Base-by-base conservation (phyloP, 2,797 vertebrate genomes). In the Protosalanx chinensis region DNA sequence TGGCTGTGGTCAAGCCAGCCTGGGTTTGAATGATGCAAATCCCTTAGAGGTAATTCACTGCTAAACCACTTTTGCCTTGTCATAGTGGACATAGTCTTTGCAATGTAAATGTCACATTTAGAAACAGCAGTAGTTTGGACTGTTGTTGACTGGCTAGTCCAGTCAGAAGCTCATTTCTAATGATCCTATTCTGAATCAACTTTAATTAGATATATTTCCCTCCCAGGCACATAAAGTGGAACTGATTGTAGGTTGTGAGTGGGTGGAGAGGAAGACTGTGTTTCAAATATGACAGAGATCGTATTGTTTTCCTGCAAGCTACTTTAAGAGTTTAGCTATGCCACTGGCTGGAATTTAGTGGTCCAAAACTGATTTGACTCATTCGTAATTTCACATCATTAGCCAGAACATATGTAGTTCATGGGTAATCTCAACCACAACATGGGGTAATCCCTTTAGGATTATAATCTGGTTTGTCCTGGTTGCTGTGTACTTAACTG, bases 341-440 rank as follows among this genome's bases (percentile, higher is more conserved):
- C 37, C 10, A 32, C 16, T 58, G 65, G 71, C 10, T 6, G n/a
- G 59, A 20, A 71, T 76, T 82, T 72, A 81, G 71, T 71, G 66
- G 76, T 33, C 68, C 83, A 62, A 74, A 79, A 68, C 68, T 67
- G 76, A 78, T 72, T 59, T 49, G 67, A 67, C 56, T 85, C 83
- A 71, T 79, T 83, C 82, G 85, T 70, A 59, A 82, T 88, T 85
- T 86, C 65, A 41, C 84, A 82, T 90, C 70, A 90, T 90, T 91
- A 91, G 85, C 85, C 77, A 60, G 87, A 84, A 83, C 84, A 82
- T 87, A 84, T 87, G 87, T 82, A 79, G 77, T 86, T 81, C 79
- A 72, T 60, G 67, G 84, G 82, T 87, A 87, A 91, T 91, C 85
- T 85, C 86, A 78, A 84, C 83, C 79, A 84, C 86, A 87, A 85